phyloP scores from a whole-genome alignment of 2,797 vertebrate genomes.

The Catharus ustulatus region DNA sequence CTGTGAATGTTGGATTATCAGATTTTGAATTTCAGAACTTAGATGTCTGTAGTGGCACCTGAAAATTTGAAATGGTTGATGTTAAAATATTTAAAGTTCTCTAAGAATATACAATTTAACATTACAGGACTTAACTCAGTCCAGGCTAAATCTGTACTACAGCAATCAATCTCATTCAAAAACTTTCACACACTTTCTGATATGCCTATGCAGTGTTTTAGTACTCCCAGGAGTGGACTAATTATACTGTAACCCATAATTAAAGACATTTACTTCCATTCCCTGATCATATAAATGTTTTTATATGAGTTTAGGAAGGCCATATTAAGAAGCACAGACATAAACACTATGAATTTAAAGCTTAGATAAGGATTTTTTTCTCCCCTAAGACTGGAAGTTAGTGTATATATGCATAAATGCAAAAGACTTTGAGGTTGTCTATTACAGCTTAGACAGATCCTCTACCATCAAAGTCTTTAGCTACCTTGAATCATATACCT shows the following conservation, averaged over 20 bases:
- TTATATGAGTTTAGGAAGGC: background rate
- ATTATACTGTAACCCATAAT: background rate
- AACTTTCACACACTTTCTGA: background rate
- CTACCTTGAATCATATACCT: background rate
- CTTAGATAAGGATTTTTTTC: background rate
- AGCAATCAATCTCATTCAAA: background rate
- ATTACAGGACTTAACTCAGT: background rate
- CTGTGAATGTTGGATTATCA: background rate
- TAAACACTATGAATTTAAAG: background rate
- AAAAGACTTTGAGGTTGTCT: background rate
- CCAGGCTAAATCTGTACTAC: background rate
- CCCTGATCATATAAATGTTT: background rate
- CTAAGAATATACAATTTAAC: background rate
- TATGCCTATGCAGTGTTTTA: background rate
- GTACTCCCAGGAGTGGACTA: background rate
- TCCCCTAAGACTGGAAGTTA: background rate
- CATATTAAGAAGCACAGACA: background rate
- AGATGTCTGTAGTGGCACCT: background rate
- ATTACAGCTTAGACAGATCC: background rate
- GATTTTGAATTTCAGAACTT: background rate
- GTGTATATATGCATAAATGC: background rate
- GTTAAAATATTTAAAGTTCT: background rate
- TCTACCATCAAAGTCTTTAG: background rate
- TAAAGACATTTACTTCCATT: background rate
- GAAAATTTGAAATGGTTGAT: background rate